Percentiles rank a stretch among this genome's conserved stretches.
These are phyloP conservation scores for Melieria crassipennis DNA, from an alignment of 2,888 invertebrate genomes.

Conservation along the genomic window DNA sequence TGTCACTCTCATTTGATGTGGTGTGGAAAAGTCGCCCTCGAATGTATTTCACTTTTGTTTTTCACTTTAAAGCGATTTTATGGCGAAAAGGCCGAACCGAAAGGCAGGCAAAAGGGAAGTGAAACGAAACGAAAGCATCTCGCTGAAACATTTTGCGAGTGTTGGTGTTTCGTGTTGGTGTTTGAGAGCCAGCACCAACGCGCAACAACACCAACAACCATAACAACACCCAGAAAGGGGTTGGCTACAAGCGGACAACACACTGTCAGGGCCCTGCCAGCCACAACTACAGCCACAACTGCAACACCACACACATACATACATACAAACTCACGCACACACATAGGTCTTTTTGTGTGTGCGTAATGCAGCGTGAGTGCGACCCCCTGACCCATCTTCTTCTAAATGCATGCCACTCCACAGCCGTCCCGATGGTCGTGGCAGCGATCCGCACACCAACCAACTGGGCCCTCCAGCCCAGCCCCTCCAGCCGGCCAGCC, in stretches of 20 bases:
- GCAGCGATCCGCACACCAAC: too few relatives aligned
- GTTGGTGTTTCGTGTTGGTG: not conserved
- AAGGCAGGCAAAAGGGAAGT: too few relatives aligned
- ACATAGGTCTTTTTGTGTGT: too few relatives aligned
- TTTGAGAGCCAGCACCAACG: not conserved
- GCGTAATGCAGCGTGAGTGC: not conserved
- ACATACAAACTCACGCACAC: too few relatives aligned
- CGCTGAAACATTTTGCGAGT: not conserved
- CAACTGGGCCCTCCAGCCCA: constrained; percentile 3
- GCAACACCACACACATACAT: not conserved
- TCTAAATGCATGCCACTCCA: constrained; percentile 7
- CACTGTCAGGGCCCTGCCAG: constrained; percentile 24
- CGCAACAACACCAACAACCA: not conserved
- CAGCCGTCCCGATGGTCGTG: not conserved
- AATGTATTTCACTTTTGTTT: constrained; percentile 24
- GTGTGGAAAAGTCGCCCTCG: not conserved
- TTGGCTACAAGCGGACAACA: constrained; percentile 3
- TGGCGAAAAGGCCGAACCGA: too few relatives aligned
- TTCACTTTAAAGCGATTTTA: too few relatives aligned
- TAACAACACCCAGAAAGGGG: not conserved
- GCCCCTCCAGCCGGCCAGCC: not conserved
- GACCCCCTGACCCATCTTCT: constrained; percentile 40
- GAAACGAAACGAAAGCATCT: not conserved
- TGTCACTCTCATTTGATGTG: constrained; percentile 21
- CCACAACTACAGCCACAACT: constrained; percentile 14